Evolutionary conservation across 2,888 invertebrate species (phyloP).

Genomic region (Eudasyphora cyanicolor): DNA sequence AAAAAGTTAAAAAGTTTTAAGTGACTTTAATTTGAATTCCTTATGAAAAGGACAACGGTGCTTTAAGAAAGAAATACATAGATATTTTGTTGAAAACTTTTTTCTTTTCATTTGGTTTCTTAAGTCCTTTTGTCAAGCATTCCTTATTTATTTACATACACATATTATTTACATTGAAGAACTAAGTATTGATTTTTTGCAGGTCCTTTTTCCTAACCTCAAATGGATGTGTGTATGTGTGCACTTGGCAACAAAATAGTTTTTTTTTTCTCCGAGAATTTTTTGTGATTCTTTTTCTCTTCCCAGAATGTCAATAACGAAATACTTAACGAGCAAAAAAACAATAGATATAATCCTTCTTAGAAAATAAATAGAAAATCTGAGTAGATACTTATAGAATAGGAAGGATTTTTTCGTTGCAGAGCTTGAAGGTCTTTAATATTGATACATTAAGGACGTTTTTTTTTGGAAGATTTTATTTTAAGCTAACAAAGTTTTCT

Average conservation of each 20-base stretch:
- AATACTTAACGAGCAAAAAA: too few relatives aligned
- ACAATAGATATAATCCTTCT: not conserved
- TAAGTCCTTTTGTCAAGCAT: too few relatives aligned
- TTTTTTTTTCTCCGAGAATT: not conserved
- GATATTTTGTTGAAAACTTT: not conserved
- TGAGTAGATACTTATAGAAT: not conserved
- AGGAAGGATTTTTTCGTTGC: too few relatives aligned
- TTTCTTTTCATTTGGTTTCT: too few relatives aligned
- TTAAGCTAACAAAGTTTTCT: too few relatives aligned
- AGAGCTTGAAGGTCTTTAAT: too few relatives aligned
- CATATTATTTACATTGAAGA: too few relatives aligned
- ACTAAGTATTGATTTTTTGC: constrained; percentile 47
- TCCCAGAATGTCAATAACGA: constrained; percentile 34
- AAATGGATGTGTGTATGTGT: constrained; percentile 40
- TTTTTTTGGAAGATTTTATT: too few relatives aligned
- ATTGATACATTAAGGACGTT: too few relatives aligned
- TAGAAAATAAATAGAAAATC: not conserved
- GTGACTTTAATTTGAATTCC: not conserved
- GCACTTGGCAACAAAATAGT: constrained; percentile 48
- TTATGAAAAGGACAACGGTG: not conserved
- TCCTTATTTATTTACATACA: too few relatives aligned
- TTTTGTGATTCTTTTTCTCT: not conserved
- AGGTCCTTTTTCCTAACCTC: constrained; percentile 26
- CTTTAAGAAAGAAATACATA: too few relatives aligned
- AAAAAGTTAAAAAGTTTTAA: not conserved